Evolutionary conservation across 2,113 vertebrate genomes (phyloP).

Genomic region (Anser cygnoides): DNA sequence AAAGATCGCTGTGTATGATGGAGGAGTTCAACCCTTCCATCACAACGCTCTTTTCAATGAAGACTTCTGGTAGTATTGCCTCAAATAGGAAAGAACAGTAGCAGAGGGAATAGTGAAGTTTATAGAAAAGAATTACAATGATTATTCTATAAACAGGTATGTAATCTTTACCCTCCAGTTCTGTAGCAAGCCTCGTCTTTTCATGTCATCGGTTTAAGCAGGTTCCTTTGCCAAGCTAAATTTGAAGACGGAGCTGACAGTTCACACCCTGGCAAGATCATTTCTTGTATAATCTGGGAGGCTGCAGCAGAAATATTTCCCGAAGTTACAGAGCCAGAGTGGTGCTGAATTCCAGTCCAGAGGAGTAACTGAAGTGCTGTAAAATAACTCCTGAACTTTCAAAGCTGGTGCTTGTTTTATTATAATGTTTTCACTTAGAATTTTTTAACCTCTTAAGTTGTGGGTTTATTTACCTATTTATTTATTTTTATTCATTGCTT

Average conservation of each 20-base stretch:
- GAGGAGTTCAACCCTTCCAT: not conserved
- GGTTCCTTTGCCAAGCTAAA: not conserved
- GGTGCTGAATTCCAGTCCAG: not conserved
- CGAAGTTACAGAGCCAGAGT: not conserved
- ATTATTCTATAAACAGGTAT: not conserved
- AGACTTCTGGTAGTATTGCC: not conserved
- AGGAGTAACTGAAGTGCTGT: not conserved
- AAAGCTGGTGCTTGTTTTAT: not conserved
- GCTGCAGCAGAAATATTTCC: not conserved
- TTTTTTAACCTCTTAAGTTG: not conserved
- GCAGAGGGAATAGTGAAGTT: not conserved
- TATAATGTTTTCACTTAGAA: not conserved
- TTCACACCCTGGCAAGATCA: not conserved
- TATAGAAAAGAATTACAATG: not conserved
- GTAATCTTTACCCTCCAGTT: not conserved
- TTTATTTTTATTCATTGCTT: not conserved
- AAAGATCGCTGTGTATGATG: not conserved
- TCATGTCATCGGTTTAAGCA: not conserved
- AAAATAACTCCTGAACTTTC: not conserved
- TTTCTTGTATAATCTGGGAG: not conserved
- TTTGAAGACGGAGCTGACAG: not conserved
- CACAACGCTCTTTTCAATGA: not conserved
- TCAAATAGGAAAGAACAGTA: not conserved
- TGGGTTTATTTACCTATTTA: not conserved
- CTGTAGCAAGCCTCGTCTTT: not conserved